Evolutionary conservation across 1,140 invertebrate species (phyloP), one percentile per base, ranked within the genome.

Genomic region (Venturia canescens): DNA sequence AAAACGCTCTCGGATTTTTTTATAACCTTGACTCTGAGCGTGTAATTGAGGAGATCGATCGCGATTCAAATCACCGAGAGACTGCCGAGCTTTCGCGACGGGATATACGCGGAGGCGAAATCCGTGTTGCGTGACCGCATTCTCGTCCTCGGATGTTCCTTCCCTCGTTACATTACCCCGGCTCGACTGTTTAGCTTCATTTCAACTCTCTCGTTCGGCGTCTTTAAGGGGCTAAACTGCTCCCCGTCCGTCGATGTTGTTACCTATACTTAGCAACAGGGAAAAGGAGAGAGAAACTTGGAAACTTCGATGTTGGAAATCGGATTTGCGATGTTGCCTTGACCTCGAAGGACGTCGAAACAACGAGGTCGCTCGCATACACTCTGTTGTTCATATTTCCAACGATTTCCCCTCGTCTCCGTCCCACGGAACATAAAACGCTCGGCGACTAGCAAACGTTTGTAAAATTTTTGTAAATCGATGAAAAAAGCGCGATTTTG

Each of bases 41-140:
- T 66, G 50, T n/a, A 86, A 87, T 87, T 84, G 84, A 87, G 31
- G 83, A 57, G 50, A 53, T 82, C 67, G 85, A 86, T 87, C 86
- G 82, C 63, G 79, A 87, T 87, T 83, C 84, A 83, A 85, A 86
- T 83, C 34, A 74, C 31, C 44, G 27, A 79, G 50, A 78, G 66
- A 57, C 53, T 57, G n/a, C n/a, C n/a, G n/a, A 3, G 5, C 38
- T 44, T 44, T 13, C 7, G 13, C 7, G 13, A 44, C 3, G 38
- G 18, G n/a, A 18, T 50, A 80, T 78, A n/a, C n/a, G n/a, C n/a
- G 27, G n/a, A 29, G 11, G 26, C 29, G 38, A 57, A 70, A 78
- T 69, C 26, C 23, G 21, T 26, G 80, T 83, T 78, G 80, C 80
- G 78, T 85, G 85, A 84, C 83, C 50, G 3, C 53, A 48, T 76